Evolutionary conservation across 2,113 vertebrate species (phyloP).

Genomic region (Pituophis catenifer): DNA sequence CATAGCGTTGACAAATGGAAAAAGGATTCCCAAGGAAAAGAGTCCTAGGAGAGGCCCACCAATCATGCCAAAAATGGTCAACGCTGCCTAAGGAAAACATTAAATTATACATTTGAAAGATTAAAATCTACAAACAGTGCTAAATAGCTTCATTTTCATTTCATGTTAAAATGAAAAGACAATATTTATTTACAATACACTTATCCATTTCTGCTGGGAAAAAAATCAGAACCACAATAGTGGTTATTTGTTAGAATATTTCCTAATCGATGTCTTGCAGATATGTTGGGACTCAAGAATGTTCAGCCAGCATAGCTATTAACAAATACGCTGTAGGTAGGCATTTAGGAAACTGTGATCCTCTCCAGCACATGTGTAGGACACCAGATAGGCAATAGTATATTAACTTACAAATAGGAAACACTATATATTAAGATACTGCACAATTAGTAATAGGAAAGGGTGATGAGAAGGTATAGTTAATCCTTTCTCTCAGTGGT

Average conservation of each 20-base stretch:
- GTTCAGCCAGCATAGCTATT: neutral
- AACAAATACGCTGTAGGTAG: neutral
- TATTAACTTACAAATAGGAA: neutral
- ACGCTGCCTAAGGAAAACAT: constrained; percentile 78
- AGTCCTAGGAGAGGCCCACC: constrained; percentile 90
- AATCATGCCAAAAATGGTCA: constrained; percentile 94
- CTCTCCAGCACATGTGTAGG: neutral
- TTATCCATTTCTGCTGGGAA: neutral
- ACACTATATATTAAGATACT: neutral
- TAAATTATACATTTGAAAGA: constrained; percentile 12
- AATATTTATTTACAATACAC: neutral
- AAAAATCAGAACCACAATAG: neutral
- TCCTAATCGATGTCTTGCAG: neutral
- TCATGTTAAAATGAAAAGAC: neutral
- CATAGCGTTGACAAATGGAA: constrained; percentile 80
- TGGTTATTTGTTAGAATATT: neutral
- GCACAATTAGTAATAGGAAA: neutral
- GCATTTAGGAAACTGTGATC: neutral
- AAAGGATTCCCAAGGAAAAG: constrained; percentile 88
- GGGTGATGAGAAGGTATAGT: no score
- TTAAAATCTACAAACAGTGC: neutral
- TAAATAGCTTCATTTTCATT: neutral
- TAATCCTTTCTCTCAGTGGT: neutral
- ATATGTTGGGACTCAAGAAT: neutral
- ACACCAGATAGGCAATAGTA: neutral